These are phyloP conservation scores for Oreortyx pictus DNA, from an alignment of 2,797 vertebrate species.

Conservation along the genomic window DNA sequence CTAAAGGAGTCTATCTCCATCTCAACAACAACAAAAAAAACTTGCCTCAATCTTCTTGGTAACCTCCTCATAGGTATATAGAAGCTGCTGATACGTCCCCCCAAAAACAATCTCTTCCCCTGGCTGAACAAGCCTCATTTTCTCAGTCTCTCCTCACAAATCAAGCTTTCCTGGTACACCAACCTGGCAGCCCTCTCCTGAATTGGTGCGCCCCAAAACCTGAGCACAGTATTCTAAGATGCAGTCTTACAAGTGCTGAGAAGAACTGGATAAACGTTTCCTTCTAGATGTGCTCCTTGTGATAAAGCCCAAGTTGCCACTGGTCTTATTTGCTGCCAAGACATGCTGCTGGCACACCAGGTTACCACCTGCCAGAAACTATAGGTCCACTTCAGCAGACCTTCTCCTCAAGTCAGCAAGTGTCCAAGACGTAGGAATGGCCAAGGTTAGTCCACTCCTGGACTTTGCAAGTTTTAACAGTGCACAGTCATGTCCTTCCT, in stretches of 20 bases:
- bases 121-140: not conserved
- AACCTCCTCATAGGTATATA: not conserved
- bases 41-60: not conserved
- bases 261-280: not conserved
- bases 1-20: not conserved
- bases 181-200: not conserved
- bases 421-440: not conserved
- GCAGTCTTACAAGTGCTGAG: not conserved
- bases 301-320: fast-evolving
- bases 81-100: not conserved
- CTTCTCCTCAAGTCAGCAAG: not conserved
- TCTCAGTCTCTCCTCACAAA: not conserved
- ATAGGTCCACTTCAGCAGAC: not conserved
- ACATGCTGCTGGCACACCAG: not conserved
- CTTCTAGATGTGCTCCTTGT: not conserved
- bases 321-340: not conserved
- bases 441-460: fast-evolving
- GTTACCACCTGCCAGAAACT: not conserved
- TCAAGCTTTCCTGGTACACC: not conserved
- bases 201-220: not conserved
- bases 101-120: not conserved
- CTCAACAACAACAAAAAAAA: not conserved
- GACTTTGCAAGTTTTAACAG: not conserved
- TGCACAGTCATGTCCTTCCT: not conserved
- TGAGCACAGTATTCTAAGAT: not conserved